Percentiles rank a stretch among this genome's conserved stretches.
Conservation (phyloP, 2,113 vertebrate genomes). For the Buteo buteo region DNA sequence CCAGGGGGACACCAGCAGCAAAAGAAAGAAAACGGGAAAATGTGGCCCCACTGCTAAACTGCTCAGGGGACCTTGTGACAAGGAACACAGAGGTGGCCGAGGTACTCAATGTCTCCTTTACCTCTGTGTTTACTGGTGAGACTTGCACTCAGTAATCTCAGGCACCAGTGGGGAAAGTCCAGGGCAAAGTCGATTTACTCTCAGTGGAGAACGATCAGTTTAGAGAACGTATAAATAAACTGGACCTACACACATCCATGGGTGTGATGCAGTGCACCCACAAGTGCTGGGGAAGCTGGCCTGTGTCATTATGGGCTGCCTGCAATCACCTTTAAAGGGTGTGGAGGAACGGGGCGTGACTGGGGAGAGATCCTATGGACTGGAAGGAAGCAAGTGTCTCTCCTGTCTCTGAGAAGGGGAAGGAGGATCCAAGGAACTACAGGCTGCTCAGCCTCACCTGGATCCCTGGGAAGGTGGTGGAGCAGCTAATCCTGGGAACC, state of each 20-base stretch:
- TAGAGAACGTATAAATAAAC: background rate
- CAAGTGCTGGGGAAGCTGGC: background rate
- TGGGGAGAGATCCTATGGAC: background rate
- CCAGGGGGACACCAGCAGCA: background rate
- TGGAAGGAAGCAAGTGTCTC: background rate
- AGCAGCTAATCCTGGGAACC: background rate
- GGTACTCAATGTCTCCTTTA: background rate
- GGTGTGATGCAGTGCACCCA: background rate
- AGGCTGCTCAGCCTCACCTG: background rate
- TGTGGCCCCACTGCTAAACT: fast-evolving
- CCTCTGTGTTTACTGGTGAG: background rate
- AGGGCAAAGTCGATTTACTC: background rate
- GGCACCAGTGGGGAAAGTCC: background rate
- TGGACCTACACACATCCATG: background rate
- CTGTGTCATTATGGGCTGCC: background rate
- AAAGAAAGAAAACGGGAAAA: background rate
- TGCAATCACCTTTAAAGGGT: background rate
- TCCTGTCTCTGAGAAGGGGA: background rate
- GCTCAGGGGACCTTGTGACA: background rate
- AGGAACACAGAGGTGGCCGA: background rate
- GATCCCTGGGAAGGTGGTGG: background rate
- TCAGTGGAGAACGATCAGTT: background rate
- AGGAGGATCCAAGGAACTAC: background rate
- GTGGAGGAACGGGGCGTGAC: background rate
- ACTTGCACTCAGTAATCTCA: background rate